phyloP scores from a whole-genome alignment of 2,797 vertebrate species.

The Pangasius macronema region DNA sequence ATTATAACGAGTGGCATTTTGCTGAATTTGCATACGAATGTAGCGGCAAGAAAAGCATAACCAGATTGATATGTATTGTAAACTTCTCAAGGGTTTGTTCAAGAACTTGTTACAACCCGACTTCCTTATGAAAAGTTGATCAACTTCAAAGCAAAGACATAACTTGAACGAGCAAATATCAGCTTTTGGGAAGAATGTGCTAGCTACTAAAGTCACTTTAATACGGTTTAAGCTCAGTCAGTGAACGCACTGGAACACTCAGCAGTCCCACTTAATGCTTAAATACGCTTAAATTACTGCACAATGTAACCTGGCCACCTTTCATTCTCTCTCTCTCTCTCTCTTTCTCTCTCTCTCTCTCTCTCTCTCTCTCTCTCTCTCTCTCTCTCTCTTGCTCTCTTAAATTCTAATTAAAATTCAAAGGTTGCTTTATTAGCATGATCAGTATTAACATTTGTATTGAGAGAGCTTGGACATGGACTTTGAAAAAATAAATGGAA shows the following conservation, averaged over 20 bases:
- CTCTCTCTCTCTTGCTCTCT: conserved; percentile 69
- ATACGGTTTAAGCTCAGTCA: conserved; percentile 14
- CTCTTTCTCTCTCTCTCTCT: neutral
- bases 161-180: neutral
- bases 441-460: neutral
- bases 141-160: neutral
- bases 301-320: conserved; percentile 11
- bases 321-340: conserved; percentile 32
- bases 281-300: conserved; percentile 19
- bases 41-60: neutral
- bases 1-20: neutral
- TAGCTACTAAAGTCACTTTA: neutral
- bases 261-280: conserved; percentile 1
- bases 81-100: too few relatives aligned
- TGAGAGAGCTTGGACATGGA: too few relatives aligned
- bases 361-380: conserved; percentile 36
- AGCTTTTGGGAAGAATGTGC: conserved; percentile 10
- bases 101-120: too few relatives aligned
- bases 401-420: conserved; percentile 1
- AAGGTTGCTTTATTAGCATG: neutral
- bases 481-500: neutral
- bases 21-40: neutral
- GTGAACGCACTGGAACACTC: neutral
- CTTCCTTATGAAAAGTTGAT: too few relatives aligned
- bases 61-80: too few relatives aligned